phyloP scores from a whole-genome alignment of 2,113 vertebrate genomes.

The Gobio gobio region DNA sequence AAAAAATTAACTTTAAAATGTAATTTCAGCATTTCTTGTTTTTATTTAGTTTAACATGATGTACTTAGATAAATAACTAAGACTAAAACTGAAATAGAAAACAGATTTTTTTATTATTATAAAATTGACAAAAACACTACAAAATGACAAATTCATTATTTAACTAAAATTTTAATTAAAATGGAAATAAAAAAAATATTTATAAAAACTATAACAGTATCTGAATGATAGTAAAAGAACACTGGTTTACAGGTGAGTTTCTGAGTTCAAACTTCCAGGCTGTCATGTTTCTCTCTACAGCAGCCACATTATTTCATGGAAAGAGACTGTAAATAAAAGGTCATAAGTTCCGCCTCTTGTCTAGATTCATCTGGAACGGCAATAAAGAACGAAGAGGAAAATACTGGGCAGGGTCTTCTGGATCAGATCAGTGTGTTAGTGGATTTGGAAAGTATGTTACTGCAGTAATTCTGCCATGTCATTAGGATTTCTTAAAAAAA shows the following conservation, averaged over 20 bases:
- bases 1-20: too few species aligned
- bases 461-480: conserved; percentile 5
- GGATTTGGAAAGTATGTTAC: conserved; percentile 14
- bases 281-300: conserved; percentile 31
- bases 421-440: not conserved
- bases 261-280: not conserved
- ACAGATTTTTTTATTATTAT: too few species aligned
- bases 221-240: too few species aligned
- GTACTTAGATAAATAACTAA: too few species aligned
- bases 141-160: too few species aligned
- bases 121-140: too few species aligned
- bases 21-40: too few species aligned
- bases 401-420: conserved; percentile 7
- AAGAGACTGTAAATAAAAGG: conserved; percentile 29
- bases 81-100: too few species aligned
- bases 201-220: too few species aligned
- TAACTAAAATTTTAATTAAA: too few species aligned
- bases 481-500: conserved; percentile 10
- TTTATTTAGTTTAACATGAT: too few species aligned
- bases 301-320: not conserved
- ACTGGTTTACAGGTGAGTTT: not conserved
- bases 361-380: not conserved
- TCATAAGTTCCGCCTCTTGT: not conserved
- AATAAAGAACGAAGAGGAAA: not conserved
- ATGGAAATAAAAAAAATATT: too few species aligned